Conservation (phyloP, 2,888 invertebrate genomes). For the Leucoptera coffeella region DNA sequence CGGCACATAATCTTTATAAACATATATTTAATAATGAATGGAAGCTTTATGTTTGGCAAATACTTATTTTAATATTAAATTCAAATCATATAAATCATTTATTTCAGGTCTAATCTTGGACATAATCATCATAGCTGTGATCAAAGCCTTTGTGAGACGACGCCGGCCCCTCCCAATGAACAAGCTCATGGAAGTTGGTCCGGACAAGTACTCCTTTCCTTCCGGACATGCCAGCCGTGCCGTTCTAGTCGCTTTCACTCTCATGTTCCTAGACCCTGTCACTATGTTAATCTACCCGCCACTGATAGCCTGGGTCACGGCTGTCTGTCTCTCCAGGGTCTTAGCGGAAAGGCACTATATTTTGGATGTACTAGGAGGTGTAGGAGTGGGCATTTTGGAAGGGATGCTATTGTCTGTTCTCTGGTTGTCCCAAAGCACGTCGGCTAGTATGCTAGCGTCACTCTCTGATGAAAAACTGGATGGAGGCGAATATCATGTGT, state of each 20-base stretch:
- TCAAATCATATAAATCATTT: conserved; percentile 9
- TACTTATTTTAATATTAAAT: too few relatives aligned
- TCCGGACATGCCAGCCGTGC: conserved; percentile 91
- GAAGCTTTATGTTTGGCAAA: too few relatives aligned
- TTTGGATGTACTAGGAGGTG: conserved; percentile 75
- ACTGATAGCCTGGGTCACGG: conserved; percentile 66
- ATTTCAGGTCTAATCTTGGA: conserved; percentile 75
- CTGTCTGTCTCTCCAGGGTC: conserved; percentile 74
- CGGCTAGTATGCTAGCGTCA: conserved; percentile 52
- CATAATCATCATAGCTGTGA: conserved; percentile 65
- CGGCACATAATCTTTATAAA: too few relatives aligned
- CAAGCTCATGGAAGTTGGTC: conserved; percentile 67
- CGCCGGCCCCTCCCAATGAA: conserved; percentile 66
- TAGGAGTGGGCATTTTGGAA: conserved; percentile 65
- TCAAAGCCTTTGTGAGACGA: conserved; percentile 74
- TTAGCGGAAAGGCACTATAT: conserved; percentile 82
- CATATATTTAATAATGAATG: too few relatives aligned
- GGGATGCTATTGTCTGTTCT: conserved; percentile 58
- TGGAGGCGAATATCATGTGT: conserved; percentile 66
- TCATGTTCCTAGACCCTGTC: conserved; percentile 59
- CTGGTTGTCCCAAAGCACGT: conserved; percentile 63
- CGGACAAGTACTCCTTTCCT: conserved; percentile 88
- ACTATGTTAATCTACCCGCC: conserved; percentile 56
- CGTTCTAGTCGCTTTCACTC: conserved; percentile 67
- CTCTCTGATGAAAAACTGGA: conserved; percentile 63